Conservation (phyloP, 2,113 vertebrate genomes). For the Boleophthalmus pectinirostris region DNA sequence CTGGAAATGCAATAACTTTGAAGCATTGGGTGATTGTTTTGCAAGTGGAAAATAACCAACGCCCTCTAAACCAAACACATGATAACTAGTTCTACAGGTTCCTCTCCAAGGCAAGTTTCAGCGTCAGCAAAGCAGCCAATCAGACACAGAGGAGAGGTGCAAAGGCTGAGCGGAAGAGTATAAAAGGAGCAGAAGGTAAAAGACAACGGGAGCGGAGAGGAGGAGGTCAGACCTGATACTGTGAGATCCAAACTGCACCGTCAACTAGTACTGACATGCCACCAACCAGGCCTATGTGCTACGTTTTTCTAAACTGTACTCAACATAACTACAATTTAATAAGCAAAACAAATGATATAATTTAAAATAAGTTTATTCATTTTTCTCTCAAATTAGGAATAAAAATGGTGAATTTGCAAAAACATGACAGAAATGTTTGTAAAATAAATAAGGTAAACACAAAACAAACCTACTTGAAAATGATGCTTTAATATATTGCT, state of each 20-base stretch:
- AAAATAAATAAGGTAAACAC: slow-evolving; percentile 9
- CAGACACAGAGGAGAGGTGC: slow-evolving; percentile 17
- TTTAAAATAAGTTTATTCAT: slow-evolving; percentile 66
- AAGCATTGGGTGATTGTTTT: not conserved
- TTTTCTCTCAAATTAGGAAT: slow-evolving; percentile 44
- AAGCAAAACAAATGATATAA: slow-evolving; percentile 42
- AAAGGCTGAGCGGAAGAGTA: slow-evolving; percentile 20
- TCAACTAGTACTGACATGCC: slow-evolving; percentile 30
- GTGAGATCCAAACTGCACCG: not conserved
- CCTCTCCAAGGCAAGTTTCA: not conserved
- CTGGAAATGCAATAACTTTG: not conserved
- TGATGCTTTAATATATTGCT: no score
- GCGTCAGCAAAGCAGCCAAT: slow-evolving; percentile 52
- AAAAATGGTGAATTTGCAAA: slow-evolving; percentile 23
- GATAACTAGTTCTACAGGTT: slow-evolving; percentile 50
- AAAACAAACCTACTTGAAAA: no score
- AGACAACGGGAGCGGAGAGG: slow-evolving; percentile 34
- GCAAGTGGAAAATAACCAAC: not conserved
- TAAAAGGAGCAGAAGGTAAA: slow-evolving; percentile 41
- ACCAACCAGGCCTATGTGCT: not conserved
- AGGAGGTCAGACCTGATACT: slow-evolving; percentile 2
- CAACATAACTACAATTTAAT: not conserved
- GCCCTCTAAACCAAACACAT: slow-evolving; percentile 17
- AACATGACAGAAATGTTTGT: not conserved
- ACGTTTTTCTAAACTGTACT: not conserved